Base-by-base conservation (phyloP, 2,113 vertebrate species). In the Otis tarda region DNA sequence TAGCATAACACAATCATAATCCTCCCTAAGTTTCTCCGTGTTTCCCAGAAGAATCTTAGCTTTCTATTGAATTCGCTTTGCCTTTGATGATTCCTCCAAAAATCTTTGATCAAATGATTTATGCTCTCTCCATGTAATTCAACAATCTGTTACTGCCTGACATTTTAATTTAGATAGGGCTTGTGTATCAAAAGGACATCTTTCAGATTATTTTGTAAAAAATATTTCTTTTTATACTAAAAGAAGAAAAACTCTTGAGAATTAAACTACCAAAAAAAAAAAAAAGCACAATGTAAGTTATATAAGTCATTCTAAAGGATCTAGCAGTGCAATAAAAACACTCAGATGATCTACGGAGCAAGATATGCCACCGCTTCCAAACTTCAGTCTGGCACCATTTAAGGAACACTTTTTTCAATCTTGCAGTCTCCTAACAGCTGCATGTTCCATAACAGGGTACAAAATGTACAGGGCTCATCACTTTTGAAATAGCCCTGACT, bases 391-490 rank as follows among this genome's bases (percentile, higher is more conserved):
- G 82, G 90, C 94, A 77, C 79, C 87, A 14, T 77, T 94, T 78
- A 79, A 68, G 86, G 90, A 89, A 59, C 64, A 12, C 8, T 37
- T 60, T 88, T 90, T 82, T 79, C 77, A 88, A 83, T 57, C 83
- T 89, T 79, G 75, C 84, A 77, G 4, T 73, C 77, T 75, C 41
- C 60, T 83, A 95, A 31, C 95, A 96, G 85, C 87, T 95, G 96
- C 68, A 35, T 27, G 50, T 94, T 76, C 89, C 82, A 33, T 56
- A 87, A 94, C 85, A 83, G 83, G 73, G 83, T 77, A 95, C 94
- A 95, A 43, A 95, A 87, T 14, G 35, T 91, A 31, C 93, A 78
- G 57, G 80, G 67, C 90, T 95, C 92, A 92, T 95, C 93, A 78
- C 87, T 83, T 93, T 13, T 57, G 79, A 70, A 96, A 90, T 3